phyloP scores from a whole-genome alignment of 2,888 invertebrate genomes.

The Coleophora deauratella region DNA sequence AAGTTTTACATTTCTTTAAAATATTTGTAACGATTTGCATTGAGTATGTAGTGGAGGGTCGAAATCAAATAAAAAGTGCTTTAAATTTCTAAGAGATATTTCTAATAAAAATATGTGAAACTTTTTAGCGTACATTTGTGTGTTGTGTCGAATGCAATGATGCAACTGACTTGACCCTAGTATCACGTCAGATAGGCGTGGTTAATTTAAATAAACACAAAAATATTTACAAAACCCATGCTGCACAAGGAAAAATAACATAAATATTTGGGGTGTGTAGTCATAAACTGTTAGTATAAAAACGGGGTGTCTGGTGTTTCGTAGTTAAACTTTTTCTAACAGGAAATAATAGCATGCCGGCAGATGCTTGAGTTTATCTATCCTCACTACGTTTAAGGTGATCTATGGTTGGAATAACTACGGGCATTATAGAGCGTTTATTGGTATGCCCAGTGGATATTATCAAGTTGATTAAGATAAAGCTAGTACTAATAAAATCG shows the following conservation, averaged over 20 bases:
- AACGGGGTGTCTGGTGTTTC: slow-evolving; percentile 60
- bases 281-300: slow-evolving; percentile 68
- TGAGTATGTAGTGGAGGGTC: slow-evolving; percentile 57
- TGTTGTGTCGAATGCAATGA: slow-evolving; percentile 75
- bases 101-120: slow-evolving; percentile 49
- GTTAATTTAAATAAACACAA: slow-evolving; percentile 72
- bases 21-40: slow-evolving; percentile 13
- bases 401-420: slow-evolving; percentile 14
- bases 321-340: slow-evolving; percentile 45
- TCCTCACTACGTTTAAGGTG: slow-evolving; percentile 22
- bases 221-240: slow-evolving; percentile 71
- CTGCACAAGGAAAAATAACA: slow-evolving; percentile 66
- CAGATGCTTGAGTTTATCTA: slow-evolving; percentile 41
- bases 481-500: not conserved
- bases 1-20: not conserved
- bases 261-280: slow-evolving; percentile 65
- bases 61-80: slow-evolving; percentile 47
- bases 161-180: slow-evolving; percentile 71
- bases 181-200: slow-evolving; percentile 59
- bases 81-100: slow-evolving; percentile 42
- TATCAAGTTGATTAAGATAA: not conserved
- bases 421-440: slow-evolving; percentile 5
- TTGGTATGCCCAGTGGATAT: slow-evolving; percentile 4
- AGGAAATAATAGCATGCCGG: slow-evolving; percentile 60
- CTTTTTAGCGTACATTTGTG: slow-evolving; percentile 75